Evolutionary conservation across 2,797 vertebrate genomes (phyloP).

Genomic region (Hafferia zeledoni): DNA sequence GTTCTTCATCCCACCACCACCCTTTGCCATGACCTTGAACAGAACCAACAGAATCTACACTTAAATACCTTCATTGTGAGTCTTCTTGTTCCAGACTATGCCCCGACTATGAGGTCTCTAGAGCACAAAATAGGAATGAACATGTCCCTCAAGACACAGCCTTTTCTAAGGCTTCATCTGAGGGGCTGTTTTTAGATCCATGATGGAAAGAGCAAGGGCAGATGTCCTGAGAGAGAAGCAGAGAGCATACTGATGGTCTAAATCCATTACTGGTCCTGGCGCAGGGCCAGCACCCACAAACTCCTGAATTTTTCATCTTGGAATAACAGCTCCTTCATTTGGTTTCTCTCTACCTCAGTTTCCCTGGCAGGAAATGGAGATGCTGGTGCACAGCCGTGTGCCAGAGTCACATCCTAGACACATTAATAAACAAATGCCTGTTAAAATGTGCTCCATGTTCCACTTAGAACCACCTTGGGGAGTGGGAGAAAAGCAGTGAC

Average conservation of each 20-base stretch:
- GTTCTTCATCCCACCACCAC: background rate
- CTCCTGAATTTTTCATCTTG: background rate
- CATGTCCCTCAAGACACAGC: background rate
- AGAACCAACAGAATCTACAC: background rate
- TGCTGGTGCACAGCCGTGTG: background rate
- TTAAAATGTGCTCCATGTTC: background rate
- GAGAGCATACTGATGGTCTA: accelerated
- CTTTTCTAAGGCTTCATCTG: background rate
- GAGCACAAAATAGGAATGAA: background rate
- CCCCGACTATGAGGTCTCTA: background rate
- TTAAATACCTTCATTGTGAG: background rate
- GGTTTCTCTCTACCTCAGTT: conserved; percentile 19
- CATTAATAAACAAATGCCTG: background rate
- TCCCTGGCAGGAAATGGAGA: background rate
- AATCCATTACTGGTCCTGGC: background rate
- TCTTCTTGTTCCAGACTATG: background rate
- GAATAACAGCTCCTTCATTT: background rate
- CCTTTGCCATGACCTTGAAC: background rate
- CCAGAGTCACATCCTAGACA: background rate
- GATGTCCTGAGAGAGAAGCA: background rate
- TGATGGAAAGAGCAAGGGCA: background rate
- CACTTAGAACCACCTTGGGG: background rate
- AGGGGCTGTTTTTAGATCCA: background rate
- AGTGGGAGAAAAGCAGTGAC: background rate
- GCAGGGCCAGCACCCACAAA: background rate